A percentile compares a stretch with the other conserved stretches of the same genome.
Conservation (phyloP, 53 echinoderm and acorn worm genomes). For the Echinometra lucunter region DNA sequence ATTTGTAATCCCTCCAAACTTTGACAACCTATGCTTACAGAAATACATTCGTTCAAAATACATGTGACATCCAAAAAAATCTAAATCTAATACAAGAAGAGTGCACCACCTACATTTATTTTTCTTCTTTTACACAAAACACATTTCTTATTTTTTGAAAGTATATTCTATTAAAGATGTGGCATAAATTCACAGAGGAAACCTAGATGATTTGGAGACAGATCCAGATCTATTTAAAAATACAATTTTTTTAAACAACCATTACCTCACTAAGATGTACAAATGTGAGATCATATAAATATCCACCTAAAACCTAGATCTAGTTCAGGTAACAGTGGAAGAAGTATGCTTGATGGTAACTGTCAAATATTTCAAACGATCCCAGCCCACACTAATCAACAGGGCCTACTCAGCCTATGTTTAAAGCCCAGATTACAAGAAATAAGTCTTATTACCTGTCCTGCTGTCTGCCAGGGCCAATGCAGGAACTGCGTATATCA, state of each 20-base stretch:
- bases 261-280: background rate
- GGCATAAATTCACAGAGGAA: background rate
- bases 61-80: background rate
- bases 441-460: conserved; percentile 58
- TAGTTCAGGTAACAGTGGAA: no score
- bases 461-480: conserved; percentile 74
- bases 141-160: background rate
- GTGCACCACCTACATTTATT: background rate
- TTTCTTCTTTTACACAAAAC: background rate
- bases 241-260: background rate
- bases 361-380: background rate
- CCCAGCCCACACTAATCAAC: background rate
- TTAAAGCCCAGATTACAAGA: no score
- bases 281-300: no score
- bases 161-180: background rate
- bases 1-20: background rate
- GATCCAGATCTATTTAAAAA: background rate
- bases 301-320: no score
- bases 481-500: conserved; percentile 81
- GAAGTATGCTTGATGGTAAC: background rate
- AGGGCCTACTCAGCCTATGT: no score
- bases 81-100: background rate
- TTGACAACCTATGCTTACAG: background rate
- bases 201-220: background rate
- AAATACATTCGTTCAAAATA: background rate